Evolutionary conservation across 2,888 invertebrate genomes (phyloP).

Genomic region (Zele albiditarsus): DNA sequence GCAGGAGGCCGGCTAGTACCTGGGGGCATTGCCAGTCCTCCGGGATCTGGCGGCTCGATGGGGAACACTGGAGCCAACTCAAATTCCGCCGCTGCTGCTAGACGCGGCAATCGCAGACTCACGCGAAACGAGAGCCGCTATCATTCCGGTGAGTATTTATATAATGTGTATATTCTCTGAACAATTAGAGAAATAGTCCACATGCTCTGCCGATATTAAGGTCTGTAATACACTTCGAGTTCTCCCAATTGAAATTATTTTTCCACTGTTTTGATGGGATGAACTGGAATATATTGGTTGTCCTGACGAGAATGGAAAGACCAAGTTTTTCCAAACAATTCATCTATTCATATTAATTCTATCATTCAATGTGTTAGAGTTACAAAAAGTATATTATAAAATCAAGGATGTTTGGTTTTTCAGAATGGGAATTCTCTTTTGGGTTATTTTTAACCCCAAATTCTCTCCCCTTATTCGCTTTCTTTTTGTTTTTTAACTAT

Average conservation of each 20-base stretch:
- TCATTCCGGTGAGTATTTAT: conserved; percentile 89
- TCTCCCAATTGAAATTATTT: background rate
- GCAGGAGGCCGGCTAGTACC: conserved; percentile 71
- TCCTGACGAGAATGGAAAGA: too few species aligned
- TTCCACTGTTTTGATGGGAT: background rate
- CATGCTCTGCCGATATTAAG: background rate
- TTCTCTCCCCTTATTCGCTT: too few species aligned
- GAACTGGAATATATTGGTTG: too few species aligned
- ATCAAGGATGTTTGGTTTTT: too few species aligned
- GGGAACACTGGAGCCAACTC: conserved; percentile 60
- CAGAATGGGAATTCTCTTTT: too few species aligned
- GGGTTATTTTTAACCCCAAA: too few species aligned
- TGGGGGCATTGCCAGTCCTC: conserved; percentile 70
- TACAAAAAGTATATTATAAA: too few species aligned
- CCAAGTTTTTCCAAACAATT: too few species aligned
- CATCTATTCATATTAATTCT: too few species aligned
- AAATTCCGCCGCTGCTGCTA: conserved; percentile 75
- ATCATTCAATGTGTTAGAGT: too few species aligned
- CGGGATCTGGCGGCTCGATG: conserved; percentile 75
- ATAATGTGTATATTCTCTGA: background rate
- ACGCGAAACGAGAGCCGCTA: conserved; percentile 96
- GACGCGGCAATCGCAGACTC: conserved; percentile 89
- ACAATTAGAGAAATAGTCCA: background rate
- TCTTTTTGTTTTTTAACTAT: too few species aligned
- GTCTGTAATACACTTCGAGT: too few species aligned